A percentile compares a stretch with the other conserved stretches of the same genome.
Evolutionary conservation across 2,888 invertebrate species (phyloP).

Genomic region (Cremastobaeus sp.): DNA sequence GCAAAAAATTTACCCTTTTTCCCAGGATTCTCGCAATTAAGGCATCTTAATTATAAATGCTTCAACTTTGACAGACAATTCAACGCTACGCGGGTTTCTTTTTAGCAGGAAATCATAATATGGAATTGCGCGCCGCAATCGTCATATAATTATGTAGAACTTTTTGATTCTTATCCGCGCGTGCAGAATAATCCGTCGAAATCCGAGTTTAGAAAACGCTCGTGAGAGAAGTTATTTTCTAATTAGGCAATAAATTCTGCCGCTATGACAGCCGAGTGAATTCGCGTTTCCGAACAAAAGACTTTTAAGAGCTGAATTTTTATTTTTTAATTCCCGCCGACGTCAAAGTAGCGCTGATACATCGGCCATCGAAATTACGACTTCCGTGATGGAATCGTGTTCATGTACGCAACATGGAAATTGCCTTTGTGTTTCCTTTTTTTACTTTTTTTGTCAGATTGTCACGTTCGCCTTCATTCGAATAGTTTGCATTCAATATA

Average conservation of each 20-base stretch:
- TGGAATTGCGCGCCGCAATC: slow-evolving; percentile 19
- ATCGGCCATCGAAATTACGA: slow-evolving; percentile 41
- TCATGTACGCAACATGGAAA: slow-evolving; percentile 27
- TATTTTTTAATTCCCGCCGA: slow-evolving; percentile 19
- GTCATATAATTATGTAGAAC: slow-evolving; percentile 34
- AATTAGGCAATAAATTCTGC: slow-evolving; percentile 68
- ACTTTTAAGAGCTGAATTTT: slow-evolving; percentile 13
- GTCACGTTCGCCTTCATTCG: too few relatives aligned
- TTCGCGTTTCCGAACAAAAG: slow-evolving; percentile 19
- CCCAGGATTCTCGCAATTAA: slow-evolving; percentile 63
- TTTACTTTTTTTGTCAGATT: too few relatives aligned
- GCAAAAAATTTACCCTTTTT: slow-evolving; percentile 42
- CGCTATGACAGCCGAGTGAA: slow-evolving; percentile 11
- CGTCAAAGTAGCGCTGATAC: slow-evolving; percentile 62
- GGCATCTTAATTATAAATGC: slow-evolving; percentile 68
- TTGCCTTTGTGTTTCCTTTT: slow-evolving; percentile 43
- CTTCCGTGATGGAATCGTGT: slow-evolving; percentile 48
- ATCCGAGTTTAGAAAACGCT: slow-evolving; percentile 13
- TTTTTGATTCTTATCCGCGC: slow-evolving; percentile 17
- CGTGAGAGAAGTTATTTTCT: slow-evolving; percentile 40
- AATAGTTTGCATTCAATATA: too few relatives aligned
- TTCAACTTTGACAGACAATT: slow-evolving; percentile 52
- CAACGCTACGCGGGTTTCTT: slow-evolving; percentile 37
- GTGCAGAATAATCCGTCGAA: slow-evolving; percentile 3
- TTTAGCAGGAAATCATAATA: slow-evolving; percentile 42